These are phyloP conservation scores for Leptinotarsa defecta DNA, from an alignment of 1,140 invertebrate species.

Conservation along the genomic window DNA sequence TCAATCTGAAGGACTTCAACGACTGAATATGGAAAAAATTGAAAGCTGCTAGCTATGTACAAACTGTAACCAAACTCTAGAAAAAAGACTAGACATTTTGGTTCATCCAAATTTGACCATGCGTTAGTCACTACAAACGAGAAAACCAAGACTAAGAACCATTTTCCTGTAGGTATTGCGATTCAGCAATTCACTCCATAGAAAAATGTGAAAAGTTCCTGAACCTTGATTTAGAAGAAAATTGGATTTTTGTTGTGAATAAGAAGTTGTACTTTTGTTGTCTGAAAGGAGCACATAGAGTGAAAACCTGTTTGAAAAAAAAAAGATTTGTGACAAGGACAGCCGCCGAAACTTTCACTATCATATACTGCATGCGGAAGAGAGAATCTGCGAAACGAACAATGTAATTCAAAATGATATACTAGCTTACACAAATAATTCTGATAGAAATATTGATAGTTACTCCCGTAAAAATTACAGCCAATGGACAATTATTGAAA, in stretches of 20 bases:
- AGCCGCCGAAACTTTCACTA: neutral
- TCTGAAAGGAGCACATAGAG: neutral
- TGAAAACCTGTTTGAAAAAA: neutral
- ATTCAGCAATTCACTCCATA: too few relatives aligned
- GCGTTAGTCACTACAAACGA: neutral
- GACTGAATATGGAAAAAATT: neutral
- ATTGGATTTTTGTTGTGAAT: neutral
- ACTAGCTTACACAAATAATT: neutral
- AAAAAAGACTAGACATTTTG: neutral
- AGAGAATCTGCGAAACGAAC: neutral
- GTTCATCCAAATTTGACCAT: neutral
- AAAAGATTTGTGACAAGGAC: too few relatives aligned
- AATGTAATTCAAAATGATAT: neutral
- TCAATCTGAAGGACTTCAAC: neutral
- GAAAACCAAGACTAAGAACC: neutral
- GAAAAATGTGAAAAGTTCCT: too few relatives aligned
- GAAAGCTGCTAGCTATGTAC: neutral
- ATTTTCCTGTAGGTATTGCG: too few relatives aligned
- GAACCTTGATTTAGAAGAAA: neutral
- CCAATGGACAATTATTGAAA: neutral
- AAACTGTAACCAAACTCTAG: neutral
- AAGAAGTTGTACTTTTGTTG: neutral
- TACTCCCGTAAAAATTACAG: neutral
- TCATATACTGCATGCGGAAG: neutral
- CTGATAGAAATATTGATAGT: neutral